Base-by-base conservation (phyloP, 1,140 invertebrate species). In the Acromyrmex heyeri region DNA sequence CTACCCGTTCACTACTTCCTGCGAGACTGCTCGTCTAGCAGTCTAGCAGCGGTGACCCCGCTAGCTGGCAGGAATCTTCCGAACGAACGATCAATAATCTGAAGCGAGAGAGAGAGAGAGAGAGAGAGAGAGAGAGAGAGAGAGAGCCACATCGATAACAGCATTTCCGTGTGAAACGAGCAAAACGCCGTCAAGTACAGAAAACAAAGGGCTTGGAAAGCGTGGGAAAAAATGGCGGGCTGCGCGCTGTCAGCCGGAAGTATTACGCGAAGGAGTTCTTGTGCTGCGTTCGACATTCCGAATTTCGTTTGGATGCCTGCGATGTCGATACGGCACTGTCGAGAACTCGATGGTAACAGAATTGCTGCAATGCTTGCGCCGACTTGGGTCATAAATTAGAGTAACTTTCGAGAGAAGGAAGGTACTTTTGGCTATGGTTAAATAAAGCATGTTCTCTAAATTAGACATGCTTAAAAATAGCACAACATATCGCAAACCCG, bases 41-140 rank as follows among this genome's bases (percentile, higher is more conserved):
- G 87, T 91, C 91, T 90, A 85, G 61, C 76, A 91, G 75, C 62
- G 87, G 81, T 86, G 79, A 92, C 91, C 87, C 87, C 88, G 82
- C 85, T 92, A 88, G 88, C 88, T 91, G 91, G 87, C 91, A 91
- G 90, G 88, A 92, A 89, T 91, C 88, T 92, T 91, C 88, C 77
- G 85, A 88, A 86, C 76, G 70, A 83, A 73, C 89, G 91, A 92
- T 92, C 92, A 92, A 93, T 92, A 92, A 92, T 87, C 77, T 72
- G 79, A 62, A 69, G 85, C 75, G 53, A 82, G 48, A 88, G 34
- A 77, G 70, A 82, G 69, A 78, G 55, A 48, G 38, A 62, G 4
- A 48, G 18, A 14, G 21, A 30, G 5, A 14, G 12, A 34, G 53
- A 59, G 16, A 53, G 10, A 53, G 18, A 67, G 34, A 64, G 30